These are phyloP conservation scores for Cotesia glomerata DNA, from an alignment of 1,140 invertebrate genomes.

Conservation along the genomic window DNA sequence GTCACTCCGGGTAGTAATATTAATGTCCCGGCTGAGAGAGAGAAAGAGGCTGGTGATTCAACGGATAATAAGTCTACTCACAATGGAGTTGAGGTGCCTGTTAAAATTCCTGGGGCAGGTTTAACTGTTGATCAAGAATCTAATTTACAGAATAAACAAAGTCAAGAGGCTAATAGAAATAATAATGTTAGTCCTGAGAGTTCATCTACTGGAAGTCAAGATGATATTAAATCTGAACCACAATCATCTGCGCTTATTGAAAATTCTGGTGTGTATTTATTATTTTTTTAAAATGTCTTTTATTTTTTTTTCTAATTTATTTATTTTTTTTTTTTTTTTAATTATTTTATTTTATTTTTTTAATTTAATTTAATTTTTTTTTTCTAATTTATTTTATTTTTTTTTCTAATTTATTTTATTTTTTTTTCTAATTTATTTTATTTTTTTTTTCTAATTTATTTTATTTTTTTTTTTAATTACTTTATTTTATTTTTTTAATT, in stretches of 20 bases:
- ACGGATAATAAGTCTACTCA: constrained; percentile 24
- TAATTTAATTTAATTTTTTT: neutral
- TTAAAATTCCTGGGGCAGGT: constrained; percentile 25
- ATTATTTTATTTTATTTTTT: neutral
- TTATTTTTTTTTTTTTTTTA: neutral
- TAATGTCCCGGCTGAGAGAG: constrained; percentile 11
- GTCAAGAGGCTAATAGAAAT: constrained; percentile 46
- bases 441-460: neutral
- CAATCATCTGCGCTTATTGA: neutral
- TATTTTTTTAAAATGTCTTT: too few relatives aligned
- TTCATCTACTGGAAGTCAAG: constrained; percentile 41
- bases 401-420: neutral
- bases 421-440: neutral
- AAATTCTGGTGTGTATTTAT: constrained; percentile 12
- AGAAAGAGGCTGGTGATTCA: constrained; percentile 43
- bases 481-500: neutral
- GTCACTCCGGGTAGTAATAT: constrained; percentile 26
- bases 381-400: neutral
- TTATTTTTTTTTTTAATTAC: neutral
- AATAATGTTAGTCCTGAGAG: constrained; percentile 50
- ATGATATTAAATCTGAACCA: constrained; percentile 17
- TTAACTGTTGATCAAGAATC: constrained; percentile 37
- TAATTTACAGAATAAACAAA: constrained; percentile 28
- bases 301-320: too few relatives aligned
- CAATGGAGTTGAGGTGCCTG: constrained; percentile 47